phyloP scores from a whole-genome alignment of 2,113 vertebrate genomes.

The Pelvicachromis taeniatus region DNA sequence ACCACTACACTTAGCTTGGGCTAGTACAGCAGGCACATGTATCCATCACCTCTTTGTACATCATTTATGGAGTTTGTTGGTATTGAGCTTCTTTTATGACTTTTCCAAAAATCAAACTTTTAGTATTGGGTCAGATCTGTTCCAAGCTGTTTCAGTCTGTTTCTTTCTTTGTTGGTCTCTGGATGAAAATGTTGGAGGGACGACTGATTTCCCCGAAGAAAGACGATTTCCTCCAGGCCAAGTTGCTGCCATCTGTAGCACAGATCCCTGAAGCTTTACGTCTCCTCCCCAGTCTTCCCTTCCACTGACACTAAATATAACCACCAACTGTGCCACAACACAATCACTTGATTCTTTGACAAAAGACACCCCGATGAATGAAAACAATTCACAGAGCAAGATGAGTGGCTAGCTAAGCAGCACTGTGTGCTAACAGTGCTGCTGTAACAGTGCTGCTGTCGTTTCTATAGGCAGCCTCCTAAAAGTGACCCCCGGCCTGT shows the following conservation, averaged over 20 bases:
- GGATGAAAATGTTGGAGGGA: slow-evolving; percentile 53
- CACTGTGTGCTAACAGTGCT: too few relatives aligned
- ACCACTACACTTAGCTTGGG: not conserved
- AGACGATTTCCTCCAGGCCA: slow-evolving; percentile 59
- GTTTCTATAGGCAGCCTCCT: not conserved
- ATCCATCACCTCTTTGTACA: not conserved
- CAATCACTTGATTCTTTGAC: not conserved
- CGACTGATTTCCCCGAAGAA: slow-evolving; percentile 63
- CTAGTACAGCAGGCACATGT: not conserved
- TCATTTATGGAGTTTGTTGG: not conserved
- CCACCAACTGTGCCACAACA: slow-evolving; percentile 18
- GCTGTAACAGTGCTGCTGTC: not conserved
- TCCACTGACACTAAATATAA: slow-evolving; percentile 12
- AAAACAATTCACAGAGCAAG: not conserved
- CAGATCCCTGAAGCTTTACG: slow-evolving; percentile 52
- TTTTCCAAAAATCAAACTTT: not conserved
- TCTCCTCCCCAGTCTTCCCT: not conserved
- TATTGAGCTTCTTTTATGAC: not conserved
- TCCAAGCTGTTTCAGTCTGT: not conserved
- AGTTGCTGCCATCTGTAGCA: slow-evolving; percentile 69
- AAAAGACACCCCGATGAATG: not conserved
- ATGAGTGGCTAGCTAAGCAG: not conserved
- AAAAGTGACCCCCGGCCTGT: not conserved
- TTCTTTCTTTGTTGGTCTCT: slow-evolving; percentile 25
- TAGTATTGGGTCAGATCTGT: not conserved